phyloP scores from a whole-genome alignment of 1,140 invertebrate genomes.

The Danaus plexippus region DNA sequence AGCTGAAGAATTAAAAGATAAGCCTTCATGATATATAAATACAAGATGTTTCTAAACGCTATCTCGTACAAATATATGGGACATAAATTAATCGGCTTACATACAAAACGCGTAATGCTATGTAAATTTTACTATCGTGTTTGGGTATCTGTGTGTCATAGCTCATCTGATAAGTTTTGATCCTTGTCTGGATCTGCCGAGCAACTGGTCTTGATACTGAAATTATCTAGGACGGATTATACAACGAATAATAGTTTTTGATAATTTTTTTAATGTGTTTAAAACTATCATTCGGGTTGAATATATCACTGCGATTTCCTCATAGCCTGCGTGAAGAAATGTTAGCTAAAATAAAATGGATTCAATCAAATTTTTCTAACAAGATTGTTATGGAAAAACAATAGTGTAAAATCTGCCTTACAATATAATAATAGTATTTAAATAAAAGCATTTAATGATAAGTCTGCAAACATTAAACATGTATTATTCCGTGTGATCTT shows the following conservation, averaged over 20 bases:
- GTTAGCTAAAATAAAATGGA: no score
- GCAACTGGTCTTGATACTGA: no score
- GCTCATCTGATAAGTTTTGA: constrained; percentile 35
- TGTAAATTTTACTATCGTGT: constrained; percentile 61
- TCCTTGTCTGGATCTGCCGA: constrained; percentile 22
- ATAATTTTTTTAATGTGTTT: no score
- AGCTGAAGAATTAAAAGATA: constrained; percentile 69
- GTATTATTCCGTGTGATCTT: constrained; percentile 37
- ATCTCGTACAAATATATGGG: constrained; percentile 62
- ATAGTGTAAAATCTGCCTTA: constrained; percentile 20
- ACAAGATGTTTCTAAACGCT: constrained; percentile 54
- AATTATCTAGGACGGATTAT: no score
- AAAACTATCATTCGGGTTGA: no score
- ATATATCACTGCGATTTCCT: no score
- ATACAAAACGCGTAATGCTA: constrained; percentile 60
- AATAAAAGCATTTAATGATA: constrained; percentile 28
- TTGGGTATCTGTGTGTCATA: constrained; percentile 44
- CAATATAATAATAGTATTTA: constrained; percentile 27
- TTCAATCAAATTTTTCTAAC: no score
- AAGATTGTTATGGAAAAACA: no score
- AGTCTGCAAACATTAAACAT: constrained; percentile 30
- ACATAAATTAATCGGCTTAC: constrained; percentile 63
- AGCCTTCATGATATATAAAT: constrained; percentile 59
- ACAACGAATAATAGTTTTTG: no score
- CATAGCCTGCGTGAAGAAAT: no score